Base-by-base conservation (phyloP, 2,797 vertebrate genomes). In the Propithecus perrieri region DNA sequence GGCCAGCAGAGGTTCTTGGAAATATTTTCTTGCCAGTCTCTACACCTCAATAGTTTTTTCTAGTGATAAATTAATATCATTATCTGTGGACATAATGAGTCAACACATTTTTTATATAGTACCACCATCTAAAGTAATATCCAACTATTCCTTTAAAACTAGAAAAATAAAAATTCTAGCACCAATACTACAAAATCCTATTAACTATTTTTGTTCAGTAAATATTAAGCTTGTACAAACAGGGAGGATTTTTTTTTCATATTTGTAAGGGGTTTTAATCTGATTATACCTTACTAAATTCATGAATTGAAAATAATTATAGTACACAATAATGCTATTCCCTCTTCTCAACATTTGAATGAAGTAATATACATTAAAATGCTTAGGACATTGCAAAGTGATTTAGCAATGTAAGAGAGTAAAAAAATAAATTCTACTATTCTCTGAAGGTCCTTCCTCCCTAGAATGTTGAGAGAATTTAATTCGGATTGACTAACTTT, bases 321-420 rank as follows among this genome's bases (percentile, higher is more conserved):
- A 69, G 17, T 28, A 75, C 9, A 65, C 18, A 89, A 28, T 28
- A 57, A 89, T 43, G 78, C 5, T 50, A 53, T 59, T 91, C 83
- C 38, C 69, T 28, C 75, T 93, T 76, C 74, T 86, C 94, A 96
- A 85, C 22, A 18, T 84, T 5, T 96, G 91, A 87, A 80, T 89
- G 43, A 92, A 91, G 41, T 41, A 79, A 89, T 48, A 57, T 5
- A 18, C 75, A 55, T 43, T 81, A 78, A 89, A 83, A 85, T 76
- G 53, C 53, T 57, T 85, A 78, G 41, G 38, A 48, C 12, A 33
- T 30, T 46, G 83, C 57, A 75, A 94, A 48, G 75, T 22, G 30
- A 84, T 69, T 85, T 57, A 63, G 57, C n/a, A 72, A 48, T 38
- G 12, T 30, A 63, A 65, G 72, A 94, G 91, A 83, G 79, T 84